Evolutionary conservation across 1,140 invertebrate species (phyloP).

Genomic region (Macrobrachium nipponense): DNA sequence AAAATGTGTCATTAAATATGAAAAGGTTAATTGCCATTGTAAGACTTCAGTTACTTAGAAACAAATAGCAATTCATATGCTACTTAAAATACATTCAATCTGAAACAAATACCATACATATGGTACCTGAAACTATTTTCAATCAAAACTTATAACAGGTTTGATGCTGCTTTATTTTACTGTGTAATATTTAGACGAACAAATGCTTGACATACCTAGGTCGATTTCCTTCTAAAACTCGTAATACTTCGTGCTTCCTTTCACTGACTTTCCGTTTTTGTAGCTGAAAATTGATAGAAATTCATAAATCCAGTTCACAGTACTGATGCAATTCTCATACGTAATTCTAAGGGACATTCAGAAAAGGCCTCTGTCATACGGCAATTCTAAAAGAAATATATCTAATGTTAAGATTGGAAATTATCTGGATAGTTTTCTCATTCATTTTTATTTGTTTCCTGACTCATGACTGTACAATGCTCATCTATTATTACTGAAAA

Average conservation of each 20-base stretch:
- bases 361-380: no score
- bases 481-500: no score
- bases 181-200: not conserved
- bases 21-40: no score
- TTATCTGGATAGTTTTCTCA: no score
- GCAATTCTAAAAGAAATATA: no score
- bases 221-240: slow-evolving; percentile 64
- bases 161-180: not conserved
- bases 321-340: no score
- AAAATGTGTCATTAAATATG: not conserved
- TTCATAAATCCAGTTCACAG: no score
- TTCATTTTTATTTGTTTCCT: no score
- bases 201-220: slow-evolving; percentile 48
- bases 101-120: not conserved
- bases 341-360: no score
- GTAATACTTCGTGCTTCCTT: slow-evolving; percentile 61
- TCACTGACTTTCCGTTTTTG: slow-evolving; percentile 61
- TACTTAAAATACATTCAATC: not conserved
- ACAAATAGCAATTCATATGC: not conserved
- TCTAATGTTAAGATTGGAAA: no score
- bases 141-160: not conserved
- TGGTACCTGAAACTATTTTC: not conserved
- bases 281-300: slow-evolving; percentile 56
- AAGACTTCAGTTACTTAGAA: not conserved
- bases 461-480: no score